Evolutionary conservation across 2,113 vertebrate species (phyloP), one percentile per base, ranked within the genome.

Genomic region (Empidonax traillii): DNA sequence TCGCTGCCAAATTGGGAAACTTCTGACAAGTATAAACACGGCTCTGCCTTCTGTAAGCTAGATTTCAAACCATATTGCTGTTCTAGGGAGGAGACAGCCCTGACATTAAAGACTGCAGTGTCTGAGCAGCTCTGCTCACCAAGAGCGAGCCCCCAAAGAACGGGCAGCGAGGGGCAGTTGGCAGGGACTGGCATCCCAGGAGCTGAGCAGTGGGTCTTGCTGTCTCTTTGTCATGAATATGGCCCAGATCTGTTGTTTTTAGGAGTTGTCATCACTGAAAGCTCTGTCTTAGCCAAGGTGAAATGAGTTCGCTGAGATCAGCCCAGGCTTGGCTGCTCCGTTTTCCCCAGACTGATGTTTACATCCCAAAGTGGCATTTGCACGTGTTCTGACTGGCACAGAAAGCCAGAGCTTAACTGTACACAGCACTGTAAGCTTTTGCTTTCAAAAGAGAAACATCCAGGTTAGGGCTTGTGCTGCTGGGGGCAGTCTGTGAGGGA

Each of bases 21-120:
- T 93, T 85, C 74, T 93, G 83, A 94, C 95, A 92, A 97, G 96
- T 88, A 96, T 80, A 86, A 93, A 95, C 94, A 91, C 47, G 37
- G 66, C 53, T 91, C 93, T 97, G 96, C 73, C 73, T 94, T 91
- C 89, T 91, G 44, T 73, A 95, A 89, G 80, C 61, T 82, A 5
- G 13, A 69, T 89, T 94, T 95, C 66, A 75, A 91, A 87, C 80
- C 53, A 8, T 73, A 9, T 37, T 92, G 67, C 90, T 87, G 56
- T 89, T 87, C 58, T n/a, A 49, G 41, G 76, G 89, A 89, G 67
- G 89, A 95, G 83, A 41, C 37, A 17, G 37, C 20, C 41, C 77
- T 94, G 86, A 53, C 43, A 55, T 61, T 78, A 52, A 75, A 69
- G 82, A n/a, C 20, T n/a, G 8, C 35, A 43, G 52, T n/a, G 44